Evolutionary conservation across 2,888 invertebrate genomes (phyloP).

Genomic region (Heteromyza rotundicornis): DNA sequence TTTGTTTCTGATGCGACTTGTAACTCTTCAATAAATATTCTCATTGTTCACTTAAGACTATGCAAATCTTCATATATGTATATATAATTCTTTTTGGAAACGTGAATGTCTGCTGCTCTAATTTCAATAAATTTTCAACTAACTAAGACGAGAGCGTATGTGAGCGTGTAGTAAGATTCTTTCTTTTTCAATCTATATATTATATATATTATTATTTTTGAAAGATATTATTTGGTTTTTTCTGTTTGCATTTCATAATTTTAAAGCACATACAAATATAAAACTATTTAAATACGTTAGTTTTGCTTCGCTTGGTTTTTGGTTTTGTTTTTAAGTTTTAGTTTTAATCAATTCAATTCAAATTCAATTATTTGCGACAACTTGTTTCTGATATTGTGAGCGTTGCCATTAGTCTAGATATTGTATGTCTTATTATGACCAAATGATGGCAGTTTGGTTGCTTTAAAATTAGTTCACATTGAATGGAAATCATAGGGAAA

Average conservation of each 20-base stretch:
- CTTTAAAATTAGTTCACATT: neutral
- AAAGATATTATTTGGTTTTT: slow-evolving; percentile 9
- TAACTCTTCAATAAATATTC: neutral
- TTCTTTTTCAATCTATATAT: neutral
- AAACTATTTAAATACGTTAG: neutral
- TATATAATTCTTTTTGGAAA: neutral
- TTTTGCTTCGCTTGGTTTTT: neutral
- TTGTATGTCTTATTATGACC: neutral
- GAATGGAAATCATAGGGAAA: neutral
- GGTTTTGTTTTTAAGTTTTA: neutral
- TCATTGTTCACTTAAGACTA: slow-evolving; percentile 4
- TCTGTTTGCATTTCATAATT: neutral
- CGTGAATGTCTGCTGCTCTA: slow-evolving; percentile 52
- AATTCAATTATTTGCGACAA: neutral
- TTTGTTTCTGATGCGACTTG: slow-evolving; percentile 2
- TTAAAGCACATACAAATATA: slow-evolving; percentile 1
- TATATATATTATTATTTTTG: no score
- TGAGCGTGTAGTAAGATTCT: neutral
- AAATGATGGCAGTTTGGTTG: slow-evolving; percentile 25
- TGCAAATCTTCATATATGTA: slow-evolving; percentile 4
- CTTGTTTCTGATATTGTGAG: neutral
- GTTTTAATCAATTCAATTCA: neutral
- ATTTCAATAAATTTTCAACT: slow-evolving; percentile 33
- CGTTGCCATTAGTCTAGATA: neutral
- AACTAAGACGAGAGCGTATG: slow-evolving; percentile 25